These are phyloP conservation scores for Trisateles emortualis DNA, from an alignment of 2,888 invertebrate species.

Conservation along the genomic window DNA sequence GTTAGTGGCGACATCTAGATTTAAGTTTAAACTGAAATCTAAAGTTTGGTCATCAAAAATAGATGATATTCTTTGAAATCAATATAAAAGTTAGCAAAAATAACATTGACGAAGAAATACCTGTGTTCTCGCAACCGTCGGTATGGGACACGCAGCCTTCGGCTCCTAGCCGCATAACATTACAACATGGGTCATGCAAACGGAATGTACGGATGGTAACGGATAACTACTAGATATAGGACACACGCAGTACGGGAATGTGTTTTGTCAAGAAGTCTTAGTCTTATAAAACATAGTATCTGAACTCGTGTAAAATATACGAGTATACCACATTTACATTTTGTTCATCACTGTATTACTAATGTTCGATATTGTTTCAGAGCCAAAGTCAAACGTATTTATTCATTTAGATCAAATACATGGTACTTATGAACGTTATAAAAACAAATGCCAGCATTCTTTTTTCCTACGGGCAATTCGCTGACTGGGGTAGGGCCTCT, in stretches of 20 bases:
- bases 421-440: too few species aligned
- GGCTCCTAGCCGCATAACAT: slow-evolving; percentile 91
- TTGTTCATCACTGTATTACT: too few species aligned
- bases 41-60: not conserved
- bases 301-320: too few species aligned
- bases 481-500: too few species aligned
- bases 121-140: slow-evolving; percentile 97
- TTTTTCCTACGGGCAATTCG: too few species aligned
- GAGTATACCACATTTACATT: too few species aligned
- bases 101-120: slow-evolving; percentile 85
- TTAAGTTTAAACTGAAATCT: too few species aligned
- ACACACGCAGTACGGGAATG: slow-evolving; percentile 45
- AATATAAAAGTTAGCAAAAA: slow-evolving; percentile 1
- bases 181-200: slow-evolving; percentile 88
- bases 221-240: slow-evolving; percentile 61
- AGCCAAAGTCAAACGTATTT: too few species aligned
- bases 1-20: not conserved
- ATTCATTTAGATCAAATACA: too few species aligned
- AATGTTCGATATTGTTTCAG: too few species aligned
- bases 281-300: too few species aligned
- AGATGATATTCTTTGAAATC: not conserved
- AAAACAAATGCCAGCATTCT: too few species aligned
- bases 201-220: slow-evolving; percentile 63
- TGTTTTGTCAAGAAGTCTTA: slow-evolving; percentile 55
- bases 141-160: slow-evolving; percentile 97